Evolutionary conservation across 2,888 invertebrate species (phyloP).

Genomic region (Pterostichus madidus): DNA sequence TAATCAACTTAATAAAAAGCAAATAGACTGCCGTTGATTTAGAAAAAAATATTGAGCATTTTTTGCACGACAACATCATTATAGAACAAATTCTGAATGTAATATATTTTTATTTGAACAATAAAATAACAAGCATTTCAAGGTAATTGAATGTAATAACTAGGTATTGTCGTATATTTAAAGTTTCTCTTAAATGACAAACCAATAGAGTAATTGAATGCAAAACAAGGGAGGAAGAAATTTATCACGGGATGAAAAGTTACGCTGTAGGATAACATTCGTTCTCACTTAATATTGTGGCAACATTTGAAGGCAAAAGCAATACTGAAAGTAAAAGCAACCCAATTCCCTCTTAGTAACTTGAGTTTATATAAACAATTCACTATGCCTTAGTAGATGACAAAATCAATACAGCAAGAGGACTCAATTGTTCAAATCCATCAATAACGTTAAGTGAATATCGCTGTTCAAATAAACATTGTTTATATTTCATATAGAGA

Average conservation of each 20-base stretch:
- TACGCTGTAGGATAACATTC: background rate
- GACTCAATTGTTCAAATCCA: conserved; percentile 2
- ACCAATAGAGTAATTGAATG: conserved; percentile 12
- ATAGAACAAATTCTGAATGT: too few species aligned
- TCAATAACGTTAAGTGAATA: conserved; percentile 8
- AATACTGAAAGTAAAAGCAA: conserved; percentile 3
- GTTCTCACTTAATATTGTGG: background rate
- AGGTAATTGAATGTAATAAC: too few species aligned
- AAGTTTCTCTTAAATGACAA: background rate
- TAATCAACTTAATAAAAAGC: too few species aligned
- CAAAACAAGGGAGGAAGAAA: background rate
- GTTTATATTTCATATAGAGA: conserved; percentile 12
- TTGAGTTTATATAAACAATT: conserved; percentile 20
- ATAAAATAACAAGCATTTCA: too few species aligned
- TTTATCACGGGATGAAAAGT: background rate
- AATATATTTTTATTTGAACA: too few species aligned
- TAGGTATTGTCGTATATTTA: too few species aligned
- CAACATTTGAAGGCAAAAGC: conserved; percentile 1
- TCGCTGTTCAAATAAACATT: conserved; percentile 18
- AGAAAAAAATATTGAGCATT: too few species aligned
- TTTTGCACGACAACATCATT: too few species aligned
- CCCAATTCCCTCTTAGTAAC: background rate
- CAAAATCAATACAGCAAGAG: background rate
- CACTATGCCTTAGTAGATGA: background rate
- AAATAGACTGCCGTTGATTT: too few species aligned